Percentiles rank a stretch among this genome's conserved stretches.
These are phyloP conservation scores for Todiramphus saurophagus DNA, from an alignment of 2,113 vertebrate species.

Conservation along the genomic window DNA sequence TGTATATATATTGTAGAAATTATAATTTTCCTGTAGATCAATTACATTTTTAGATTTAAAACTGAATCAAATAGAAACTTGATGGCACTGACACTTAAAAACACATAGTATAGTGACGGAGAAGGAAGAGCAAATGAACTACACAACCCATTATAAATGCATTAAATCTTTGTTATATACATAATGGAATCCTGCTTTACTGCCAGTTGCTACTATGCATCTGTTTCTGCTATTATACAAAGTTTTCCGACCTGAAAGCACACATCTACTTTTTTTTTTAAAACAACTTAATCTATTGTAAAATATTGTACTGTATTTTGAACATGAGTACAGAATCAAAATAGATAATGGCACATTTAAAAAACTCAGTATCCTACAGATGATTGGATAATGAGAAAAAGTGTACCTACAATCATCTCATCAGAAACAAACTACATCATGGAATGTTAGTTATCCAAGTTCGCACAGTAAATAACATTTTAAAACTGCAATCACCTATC, in stretches of 20 bases:
- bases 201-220: conserved; percentile 80
- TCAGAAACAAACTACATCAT: conserved; percentile 90
- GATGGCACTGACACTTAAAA: conserved; percentile 75
- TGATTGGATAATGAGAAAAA: conserved; percentile 86
- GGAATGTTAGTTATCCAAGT: conserved; percentile 90
- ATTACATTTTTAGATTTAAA: conserved; percentile 72
- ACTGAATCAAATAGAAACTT: conserved; percentile 67
- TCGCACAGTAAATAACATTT: conserved; percentile 82
- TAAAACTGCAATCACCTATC: conserved; percentile 81
- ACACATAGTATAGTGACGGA: conserved; percentile 62
- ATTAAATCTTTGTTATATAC: conserved; percentile 79
- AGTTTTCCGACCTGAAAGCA: conserved; percentile 74
- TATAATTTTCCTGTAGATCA: conserved; percentile 60
- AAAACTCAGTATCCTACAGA: conserved; percentile 86
- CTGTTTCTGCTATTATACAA: conserved; percentile 80
- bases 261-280: conserved; percentile 77
- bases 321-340: conserved; percentile 84
- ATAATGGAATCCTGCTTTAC: conserved; percentile 80
- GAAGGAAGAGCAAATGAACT: conserved; percentile 74
- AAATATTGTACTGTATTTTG: conserved; percentile 85
- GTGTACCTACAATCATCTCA: conserved; percentile 93
- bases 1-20: conserved; percentile 66
- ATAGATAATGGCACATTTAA: conserved; percentile 91
- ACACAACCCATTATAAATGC: conserved; percentile 80
- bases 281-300: conserved; percentile 82